Percentiles rank a stretch among this genome's conserved stretches.
These are phyloP conservation scores for Hydrozoanthus tunicans DNA, from an alignment of 64 coral and sea anemone genomes.

Conservation along the genomic window DNA sequence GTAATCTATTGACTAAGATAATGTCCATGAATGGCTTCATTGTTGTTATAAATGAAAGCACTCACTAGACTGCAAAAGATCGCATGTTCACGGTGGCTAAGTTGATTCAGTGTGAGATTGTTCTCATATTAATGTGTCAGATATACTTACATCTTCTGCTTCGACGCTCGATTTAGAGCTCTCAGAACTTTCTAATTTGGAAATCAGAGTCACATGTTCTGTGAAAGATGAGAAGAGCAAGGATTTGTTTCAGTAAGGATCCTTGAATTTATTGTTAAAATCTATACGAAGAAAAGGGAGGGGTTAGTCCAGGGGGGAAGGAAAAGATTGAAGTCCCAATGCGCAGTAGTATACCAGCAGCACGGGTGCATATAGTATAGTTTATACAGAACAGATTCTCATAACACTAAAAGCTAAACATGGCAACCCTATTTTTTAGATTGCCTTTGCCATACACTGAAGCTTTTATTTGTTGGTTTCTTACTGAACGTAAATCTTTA, in stretches of 20 bases:
- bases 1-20: too few species aligned
- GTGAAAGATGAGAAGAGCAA: neutral
- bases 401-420: too few species aligned
- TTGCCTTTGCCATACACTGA: neutral
- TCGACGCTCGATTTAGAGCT: conserved; percentile 53
- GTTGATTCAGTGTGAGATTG: too few species aligned
- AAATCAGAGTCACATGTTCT: conserved; percentile 72
- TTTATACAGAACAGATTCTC: too few species aligned
- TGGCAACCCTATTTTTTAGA: too few species aligned
- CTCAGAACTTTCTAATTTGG: conserved; percentile 60
- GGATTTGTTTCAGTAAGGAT: neutral
- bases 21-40: too few species aligned
- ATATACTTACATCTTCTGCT: conserved; percentile 56
- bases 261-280: neutral
- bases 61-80: neutral
- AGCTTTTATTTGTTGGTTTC: neutral
- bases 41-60: too few species aligned
- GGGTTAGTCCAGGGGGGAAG: too few species aligned
- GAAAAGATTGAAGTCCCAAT: too few species aligned
- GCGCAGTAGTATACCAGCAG: too few species aligned
- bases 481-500: neutral
- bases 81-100: neutral
- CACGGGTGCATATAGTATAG: too few species aligned
- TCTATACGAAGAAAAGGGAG: neutral
- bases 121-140: neutral